Evolutionary conservation across 2,797 vertebrate genomes (phyloP), one percentile per base, ranked within the genome.

Genomic region (Margarornis squamiger): DNA sequence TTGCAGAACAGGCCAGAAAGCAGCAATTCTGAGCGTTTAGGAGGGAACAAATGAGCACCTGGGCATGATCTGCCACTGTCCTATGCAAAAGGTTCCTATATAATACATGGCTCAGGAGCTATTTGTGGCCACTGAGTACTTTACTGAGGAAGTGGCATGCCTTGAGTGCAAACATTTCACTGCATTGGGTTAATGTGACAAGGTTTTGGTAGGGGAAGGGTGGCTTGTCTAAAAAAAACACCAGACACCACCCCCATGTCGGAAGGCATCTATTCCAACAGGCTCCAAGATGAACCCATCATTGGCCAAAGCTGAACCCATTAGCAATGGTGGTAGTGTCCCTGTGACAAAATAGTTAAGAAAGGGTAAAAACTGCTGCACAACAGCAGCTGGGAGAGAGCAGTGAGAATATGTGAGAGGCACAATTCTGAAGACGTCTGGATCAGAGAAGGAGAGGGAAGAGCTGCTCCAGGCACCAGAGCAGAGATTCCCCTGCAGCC

Each of bases 271-370:
- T 14, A 3, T 36, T 54, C 54, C 71, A 88, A 29, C 1, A 0
- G 0, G 21, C 32, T 85, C 16, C 23, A 71, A 67, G 36, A 38
- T 1, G 12, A 57, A n/a, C 7, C 12, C 2, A 6, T 18, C 3
- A 2, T 59, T 14, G 26, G n/a, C 24, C 45, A 68, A 90, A n/a
- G 22, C 54, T 5, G 18, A 89, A 29, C 46, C 14, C 55, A 65
- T 17, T 14, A 12, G 30, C 3, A 11, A 0, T 6, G 26, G 0
- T 6, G 18, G 46, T 38, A 24, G 46, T 1, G 0, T 3, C 4
- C 1, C 15, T 54, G 30, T 23, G 18, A 34, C 5, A 61, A 36
- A 4, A 7, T 1, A 20, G 10, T 23, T 23, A 67, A 63, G 43
- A 38, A 43, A 20, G 5, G 16, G 11, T 14, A 65, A 58, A 75